Evolutionary conservation across 2,113 vertebrate species (phyloP).

Genomic region (Chelonoidis abingdonii): DNA sequence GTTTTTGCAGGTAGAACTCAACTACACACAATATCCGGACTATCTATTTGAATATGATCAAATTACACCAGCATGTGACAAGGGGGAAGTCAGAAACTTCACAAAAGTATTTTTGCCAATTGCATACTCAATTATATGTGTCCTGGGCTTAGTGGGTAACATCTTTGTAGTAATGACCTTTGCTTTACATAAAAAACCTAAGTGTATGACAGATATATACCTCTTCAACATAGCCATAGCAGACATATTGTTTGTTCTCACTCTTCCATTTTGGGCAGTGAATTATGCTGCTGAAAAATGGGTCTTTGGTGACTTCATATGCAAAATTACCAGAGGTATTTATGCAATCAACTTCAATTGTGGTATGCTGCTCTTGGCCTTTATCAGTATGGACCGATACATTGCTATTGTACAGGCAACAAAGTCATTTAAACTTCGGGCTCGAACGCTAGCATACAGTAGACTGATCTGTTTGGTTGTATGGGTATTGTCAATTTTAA

Average conservation of each 20-base stretch:
- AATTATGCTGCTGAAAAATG: constrained; percentile 77
- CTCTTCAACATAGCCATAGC: constrained; percentile 93
- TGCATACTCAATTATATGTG: constrained; percentile 83
- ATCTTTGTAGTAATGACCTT: constrained; percentile 89
- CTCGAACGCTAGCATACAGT: constrained; percentile 72
- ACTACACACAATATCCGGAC: neutral
- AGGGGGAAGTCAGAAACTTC: constrained; percentile 71
- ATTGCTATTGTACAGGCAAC: constrained; percentile 91
- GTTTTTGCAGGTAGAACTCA: neutral
- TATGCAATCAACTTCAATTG: constrained; percentile 93
- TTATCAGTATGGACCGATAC: constrained; percentile 91
- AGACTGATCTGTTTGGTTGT: constrained; percentile 80
- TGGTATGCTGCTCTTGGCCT: constrained; percentile 90
- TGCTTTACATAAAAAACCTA: constrained; percentile 84
- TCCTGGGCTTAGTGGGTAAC: constrained; percentile 89
- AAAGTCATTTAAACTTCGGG: constrained; percentile 85
- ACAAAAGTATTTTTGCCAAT: constrained; percentile 73
- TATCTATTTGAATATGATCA: neutral
- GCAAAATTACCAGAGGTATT: constrained; percentile 86
- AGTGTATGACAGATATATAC: constrained; percentile 92
- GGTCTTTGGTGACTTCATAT: constrained; percentile 82
- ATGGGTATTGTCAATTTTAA: constrained; percentile 82
- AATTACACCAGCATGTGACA: constrained; percentile 33
- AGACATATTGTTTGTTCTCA: constrained; percentile 88
- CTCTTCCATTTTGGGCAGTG: constrained; percentile 88